Conservation (phyloP, 2,888 invertebrate species). For the Sesia apiformis region DNA sequence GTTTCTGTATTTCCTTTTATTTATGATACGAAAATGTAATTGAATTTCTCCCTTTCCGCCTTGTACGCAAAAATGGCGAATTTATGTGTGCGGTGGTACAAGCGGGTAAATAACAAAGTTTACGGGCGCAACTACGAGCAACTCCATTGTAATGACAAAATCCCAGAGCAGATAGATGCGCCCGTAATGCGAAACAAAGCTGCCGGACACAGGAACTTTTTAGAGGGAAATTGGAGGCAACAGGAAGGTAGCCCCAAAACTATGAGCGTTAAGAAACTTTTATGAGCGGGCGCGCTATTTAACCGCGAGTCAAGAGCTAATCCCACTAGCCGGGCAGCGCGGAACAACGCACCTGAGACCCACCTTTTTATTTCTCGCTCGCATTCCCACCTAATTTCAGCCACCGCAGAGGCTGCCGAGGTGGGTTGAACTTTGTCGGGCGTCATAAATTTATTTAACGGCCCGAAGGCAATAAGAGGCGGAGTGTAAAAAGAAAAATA, state of each 20-base stretch:
- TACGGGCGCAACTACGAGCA: slow-evolving; percentile 21
- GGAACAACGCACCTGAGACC: slow-evolving; percentile 65
- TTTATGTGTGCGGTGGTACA: slow-evolving; percentile 8
- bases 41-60: slow-evolving; percentile 35
- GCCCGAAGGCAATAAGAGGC: slow-evolving; percentile 73
- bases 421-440: slow-evolving; percentile 72
- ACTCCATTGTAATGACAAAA: slow-evolving; percentile 34
- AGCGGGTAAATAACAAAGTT: slow-evolving; percentile 46
- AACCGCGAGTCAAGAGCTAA: slow-evolving; percentile 66
- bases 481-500: slow-evolving; percentile 74
- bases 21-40: slow-evolving; percentile 52
- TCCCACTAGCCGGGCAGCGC: slow-evolving; percentile 39
- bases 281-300: slow-evolving; percentile 62
- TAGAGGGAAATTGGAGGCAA: slow-evolving; percentile 50
- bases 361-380: slow-evolving; percentile 62
- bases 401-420: slow-evolving; percentile 48
- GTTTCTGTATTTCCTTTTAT: slow-evolving; percentile 63
- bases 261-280: slow-evolving; percentile 70
- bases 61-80: background rate
- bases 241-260: slow-evolving; percentile 47
- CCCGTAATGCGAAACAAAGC: slow-evolving; percentile 44
- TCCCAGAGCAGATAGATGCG: slow-evolving; percentile 39
- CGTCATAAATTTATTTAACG: slow-evolving; percentile 75
- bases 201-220: slow-evolving; percentile 42
- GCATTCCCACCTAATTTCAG: slow-evolving; percentile 70